phyloP scores from a whole-genome alignment of 2,888 invertebrate species.

The Horisme vitalbata region DNA sequence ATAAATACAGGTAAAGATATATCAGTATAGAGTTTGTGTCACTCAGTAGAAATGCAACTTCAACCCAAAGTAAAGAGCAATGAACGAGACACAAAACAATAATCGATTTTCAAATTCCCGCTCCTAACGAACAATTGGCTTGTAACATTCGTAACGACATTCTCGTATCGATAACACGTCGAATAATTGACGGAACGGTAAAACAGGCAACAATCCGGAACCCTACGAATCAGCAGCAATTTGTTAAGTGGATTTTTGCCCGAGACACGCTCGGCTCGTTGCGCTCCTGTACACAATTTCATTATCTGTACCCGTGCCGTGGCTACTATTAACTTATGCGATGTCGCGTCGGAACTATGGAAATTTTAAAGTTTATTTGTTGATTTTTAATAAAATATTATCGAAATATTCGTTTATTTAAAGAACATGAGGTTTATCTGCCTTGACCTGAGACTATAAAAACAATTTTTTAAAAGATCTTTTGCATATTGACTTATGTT shows the following conservation, averaged over 20 bases:
- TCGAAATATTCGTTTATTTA: neutral
- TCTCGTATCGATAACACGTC: conserved; percentile 71
- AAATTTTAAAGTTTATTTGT: conserved; percentile 52
- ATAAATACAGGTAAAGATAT: no score
- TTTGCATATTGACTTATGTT: no score
- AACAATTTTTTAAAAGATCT: no score
- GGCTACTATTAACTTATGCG: conserved; percentile 76
- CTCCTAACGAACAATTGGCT: conserved; percentile 2
- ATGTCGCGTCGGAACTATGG: conserved; percentile 66
- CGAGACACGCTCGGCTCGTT: conserved; percentile 81
- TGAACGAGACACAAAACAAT: neutral
- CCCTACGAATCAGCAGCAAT: conserved; percentile 83
- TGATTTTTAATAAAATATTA: conserved; percentile 3
- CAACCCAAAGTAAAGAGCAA: no score
- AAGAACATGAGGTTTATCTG: neutral
- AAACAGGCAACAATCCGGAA: conserved; percentile 81
- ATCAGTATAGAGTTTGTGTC: no score
- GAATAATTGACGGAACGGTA: conserved; percentile 76
- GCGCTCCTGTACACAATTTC: conserved; percentile 83
- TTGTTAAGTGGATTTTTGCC: conserved; percentile 84
- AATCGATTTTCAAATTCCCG: conserved; percentile 7
- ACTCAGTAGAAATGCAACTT: no score
- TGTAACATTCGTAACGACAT: conserved; percentile 34
- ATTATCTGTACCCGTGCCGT: conserved; percentile 64
- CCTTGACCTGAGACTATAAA: no score